A percentile compares a stretch with the other conserved stretches of the same genome.
phyloP scores from a whole-genome alignment of 2,113 vertebrate genomes.

The Geococcyx californianus region DNA sequence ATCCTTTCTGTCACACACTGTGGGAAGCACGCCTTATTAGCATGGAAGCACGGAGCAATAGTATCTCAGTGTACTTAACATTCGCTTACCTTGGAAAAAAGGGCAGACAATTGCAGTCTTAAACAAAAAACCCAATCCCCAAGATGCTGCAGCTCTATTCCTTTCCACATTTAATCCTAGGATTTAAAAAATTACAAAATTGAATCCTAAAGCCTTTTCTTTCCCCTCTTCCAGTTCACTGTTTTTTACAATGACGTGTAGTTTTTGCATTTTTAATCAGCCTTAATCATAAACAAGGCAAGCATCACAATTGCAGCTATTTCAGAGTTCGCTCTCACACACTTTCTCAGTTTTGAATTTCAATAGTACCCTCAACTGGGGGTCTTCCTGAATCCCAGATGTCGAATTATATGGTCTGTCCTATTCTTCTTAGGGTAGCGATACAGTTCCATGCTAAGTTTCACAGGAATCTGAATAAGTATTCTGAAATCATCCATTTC shows the following conservation, averaged over 20 bases:
- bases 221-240: conserved; percentile 12
- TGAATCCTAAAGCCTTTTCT: conserved; percentile 59
- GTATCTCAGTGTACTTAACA: conserved; percentile 61
- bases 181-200: conserved; percentile 68
- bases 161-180: conserved; percentile 36
- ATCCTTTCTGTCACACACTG: conserved; percentile 80
- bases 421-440: conserved; percentile 34
- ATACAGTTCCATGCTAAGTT: conserved; percentile 62
- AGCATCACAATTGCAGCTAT: conserved; percentile 43
- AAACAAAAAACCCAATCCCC: conserved; percentile 32
- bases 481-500: conserved; percentile 55
- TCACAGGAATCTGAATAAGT: conserved; percentile 59
- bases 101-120: conserved; percentile 44
- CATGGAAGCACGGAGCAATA: conserved; percentile 65
- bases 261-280: conserved; percentile 74
- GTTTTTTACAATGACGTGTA: conserved; percentile 42
- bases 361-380: conserved; percentile 65
- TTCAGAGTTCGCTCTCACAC: conserved; percentile 24
- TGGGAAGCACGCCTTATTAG: conserved; percentile 82
- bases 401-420: conserved; percentile 63
- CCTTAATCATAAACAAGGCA: conserved; percentile 66
- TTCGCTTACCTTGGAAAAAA: conserved; percentile 59
- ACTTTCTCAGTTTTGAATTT: conserved; percentile 65
- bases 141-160: conserved; percentile 17
- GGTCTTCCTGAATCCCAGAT: conserved; percentile 74